Evolutionary conservation across 92 coral and sea anemone species (phyloP).

Genomic region (Phymanthus crucifer): DNA sequence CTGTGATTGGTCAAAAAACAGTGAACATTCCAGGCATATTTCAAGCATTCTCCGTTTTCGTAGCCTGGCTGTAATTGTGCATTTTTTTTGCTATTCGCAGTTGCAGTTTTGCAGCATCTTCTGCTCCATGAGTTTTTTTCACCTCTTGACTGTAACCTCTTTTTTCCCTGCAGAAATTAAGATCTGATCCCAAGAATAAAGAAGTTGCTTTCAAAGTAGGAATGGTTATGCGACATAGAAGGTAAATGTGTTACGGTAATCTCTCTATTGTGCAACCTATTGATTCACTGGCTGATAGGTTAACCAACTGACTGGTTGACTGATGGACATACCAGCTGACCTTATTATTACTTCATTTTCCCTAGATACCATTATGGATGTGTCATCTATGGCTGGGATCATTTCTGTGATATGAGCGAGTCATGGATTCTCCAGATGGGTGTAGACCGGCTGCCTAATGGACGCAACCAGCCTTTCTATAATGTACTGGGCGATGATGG

Average conservation of each 20-base stretch:
- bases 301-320: not conserved
- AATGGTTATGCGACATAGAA: constrained; percentile 86
- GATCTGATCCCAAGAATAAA: constrained; percentile 66
- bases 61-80: too few species aligned
- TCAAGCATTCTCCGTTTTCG: too few species aligned
- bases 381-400: constrained; percentile 94
- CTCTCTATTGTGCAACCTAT: not conserved
- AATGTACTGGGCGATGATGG: constrained; percentile 93
- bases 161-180: constrained; percentile 55
- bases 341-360: not conserved
- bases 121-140: not conserved
- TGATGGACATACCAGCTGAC: not conserved
- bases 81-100: not conserved
- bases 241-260: constrained; percentile 35
- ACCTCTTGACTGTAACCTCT: not conserved
- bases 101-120: not conserved
- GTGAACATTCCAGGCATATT: too few species aligned
- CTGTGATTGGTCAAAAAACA: too few species aligned
- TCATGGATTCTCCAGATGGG: constrained; percentile 90
- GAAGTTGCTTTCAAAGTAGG: constrained; percentile 76
- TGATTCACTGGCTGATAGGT: not conserved
- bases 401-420: constrained; percentile 80
- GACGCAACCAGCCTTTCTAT: constrained; percentile 89
- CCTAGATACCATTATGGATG: constrained; percentile 86
- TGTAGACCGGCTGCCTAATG: constrained; percentile 71